Evolutionary conservation across 2,113 vertebrate species (phyloP), one percentile per base, ranked within the genome.

Genomic region (Chionis minor): DNA sequence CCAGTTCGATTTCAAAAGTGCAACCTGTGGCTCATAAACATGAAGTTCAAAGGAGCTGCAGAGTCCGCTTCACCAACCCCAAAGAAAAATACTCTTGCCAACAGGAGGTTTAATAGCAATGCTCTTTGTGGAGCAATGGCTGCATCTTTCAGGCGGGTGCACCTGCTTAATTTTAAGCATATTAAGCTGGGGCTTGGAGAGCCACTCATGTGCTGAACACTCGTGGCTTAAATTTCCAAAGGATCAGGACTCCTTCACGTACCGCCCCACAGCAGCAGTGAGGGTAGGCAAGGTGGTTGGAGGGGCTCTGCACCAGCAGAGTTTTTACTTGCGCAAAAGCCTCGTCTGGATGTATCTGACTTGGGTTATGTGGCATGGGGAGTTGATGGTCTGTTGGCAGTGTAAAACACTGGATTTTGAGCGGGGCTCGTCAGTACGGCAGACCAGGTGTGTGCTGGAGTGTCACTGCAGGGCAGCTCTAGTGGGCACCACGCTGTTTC

Each of bases 261-360:
- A 8, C 33, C 3, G 1, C 12, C 19, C 44, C 3, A 0, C 0
- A 20, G 59, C 59, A 78, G 44, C 9, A 35, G 49, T 12, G 38
- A n/a, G 45, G 21, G 17, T 6, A 3, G 52, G 66, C 20, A 35
- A 13, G 26, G 65, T 28, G 20, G 55, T 0, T 9, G 45, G 44
- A 45, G 32, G 23, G 67, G 58, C 54, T 19, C 44, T 8, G 5
- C 52, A 28, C 18, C 15, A 18, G 47, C 51, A 45, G 49, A 22
- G 32, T 40, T 24, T 47, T 40, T 30, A 38, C 22, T 35, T 1
- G 0, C 2, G 0, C 8, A 6, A 58, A 81, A 75, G 14, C 28
- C 14, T 77, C 2, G 0, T 62, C 88, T 9, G 47, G 12, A 7
- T 51, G 4, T 23, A 2, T 73, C 22, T 75, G 12, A 2, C 22